These are phyloP conservation scores for Cremastinae sp. DNA, from an alignment of 2,888 invertebrate species.

Conservation along the genomic window DNA sequence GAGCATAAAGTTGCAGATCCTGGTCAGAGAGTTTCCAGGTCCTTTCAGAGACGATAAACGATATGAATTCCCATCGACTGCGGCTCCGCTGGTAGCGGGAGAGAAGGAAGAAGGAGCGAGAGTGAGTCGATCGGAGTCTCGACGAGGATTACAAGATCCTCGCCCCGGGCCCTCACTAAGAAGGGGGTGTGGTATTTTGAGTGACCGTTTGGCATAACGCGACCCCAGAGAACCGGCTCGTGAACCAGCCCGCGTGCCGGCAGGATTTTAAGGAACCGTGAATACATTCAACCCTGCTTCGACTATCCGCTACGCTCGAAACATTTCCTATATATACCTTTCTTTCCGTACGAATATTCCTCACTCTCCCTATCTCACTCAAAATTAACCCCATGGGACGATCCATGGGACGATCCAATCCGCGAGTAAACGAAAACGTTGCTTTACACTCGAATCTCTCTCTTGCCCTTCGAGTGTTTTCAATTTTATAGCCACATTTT, in stretches of 20 bases:
- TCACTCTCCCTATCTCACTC: conserved; percentile 60
- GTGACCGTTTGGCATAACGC: conserved; percentile 77
- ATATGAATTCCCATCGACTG: conserved; percentile 57
- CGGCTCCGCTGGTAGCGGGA: conserved; percentile 5
- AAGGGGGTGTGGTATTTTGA: conserved; percentile 72
- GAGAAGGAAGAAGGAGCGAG: conserved; percentile 20
- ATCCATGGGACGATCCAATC: conserved; percentile 62
- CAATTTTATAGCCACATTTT: neutral
- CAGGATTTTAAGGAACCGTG: conserved; percentile 79
- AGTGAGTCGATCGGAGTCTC: conserved; percentile 36
- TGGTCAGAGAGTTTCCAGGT: conserved; percentile 41
- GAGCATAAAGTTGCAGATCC: conserved; percentile 45
- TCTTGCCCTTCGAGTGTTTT: conserved; percentile 15
- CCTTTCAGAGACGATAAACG: conserved; percentile 60
- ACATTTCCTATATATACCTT: neutral
- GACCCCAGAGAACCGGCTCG: conserved; percentile 72
- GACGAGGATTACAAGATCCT: conserved; percentile 67
- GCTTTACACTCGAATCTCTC: conserved; percentile 25
- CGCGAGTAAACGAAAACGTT: conserved; percentile 48
- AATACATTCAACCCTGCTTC: conserved; percentile 73
- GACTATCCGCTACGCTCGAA: conserved; percentile 12
- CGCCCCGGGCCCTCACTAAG: conserved; percentile 62
- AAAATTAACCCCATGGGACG: conserved; percentile 78
- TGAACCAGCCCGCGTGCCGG: conserved; percentile 69
- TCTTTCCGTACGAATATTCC: neutral